Conservation (phyloP, 2,113 vertebrate species). For the Riparia riparia region DNA sequence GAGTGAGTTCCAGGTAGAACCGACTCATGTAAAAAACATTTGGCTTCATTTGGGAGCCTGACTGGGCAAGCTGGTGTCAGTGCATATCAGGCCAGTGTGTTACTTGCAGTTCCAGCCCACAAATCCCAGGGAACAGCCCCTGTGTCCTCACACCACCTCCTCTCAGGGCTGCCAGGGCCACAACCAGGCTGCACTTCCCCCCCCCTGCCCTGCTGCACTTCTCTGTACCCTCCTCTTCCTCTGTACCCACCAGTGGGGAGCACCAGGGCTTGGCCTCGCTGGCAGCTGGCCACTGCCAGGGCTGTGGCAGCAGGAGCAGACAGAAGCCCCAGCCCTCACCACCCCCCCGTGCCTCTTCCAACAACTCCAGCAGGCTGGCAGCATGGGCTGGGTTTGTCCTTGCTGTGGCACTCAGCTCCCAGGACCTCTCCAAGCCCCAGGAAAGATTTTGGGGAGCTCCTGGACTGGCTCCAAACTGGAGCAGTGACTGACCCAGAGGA, state of each 20-base stretch:
- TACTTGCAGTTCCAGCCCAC: not conserved
- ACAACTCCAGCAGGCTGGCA: not conserved
- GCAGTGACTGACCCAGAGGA: not conserved
- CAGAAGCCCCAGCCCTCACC: accelerated
- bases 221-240: not conserved
- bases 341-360: accelerated
- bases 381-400: too few species aligned
- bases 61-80: not conserved
- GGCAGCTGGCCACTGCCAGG: accelerated
- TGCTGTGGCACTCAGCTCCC: not conserved
- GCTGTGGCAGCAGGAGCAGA: not conserved
- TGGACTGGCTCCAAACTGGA: not conserved
- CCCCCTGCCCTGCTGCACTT: not conserved
- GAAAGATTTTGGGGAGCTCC: not conserved
- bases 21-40: not conserved
- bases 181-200: not conserved
- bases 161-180: not conserved
- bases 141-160: accelerated
- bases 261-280: not conserved
- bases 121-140: too few species aligned
- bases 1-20: not conserved
- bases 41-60: not conserved
- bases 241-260: not conserved
- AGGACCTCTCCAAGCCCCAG: not conserved
- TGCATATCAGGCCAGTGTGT: not conserved